These are phyloP conservation scores for Polylopha cassiicola DNA, from an alignment of 2,888 invertebrate species.

Conservation along the genomic window DNA sequence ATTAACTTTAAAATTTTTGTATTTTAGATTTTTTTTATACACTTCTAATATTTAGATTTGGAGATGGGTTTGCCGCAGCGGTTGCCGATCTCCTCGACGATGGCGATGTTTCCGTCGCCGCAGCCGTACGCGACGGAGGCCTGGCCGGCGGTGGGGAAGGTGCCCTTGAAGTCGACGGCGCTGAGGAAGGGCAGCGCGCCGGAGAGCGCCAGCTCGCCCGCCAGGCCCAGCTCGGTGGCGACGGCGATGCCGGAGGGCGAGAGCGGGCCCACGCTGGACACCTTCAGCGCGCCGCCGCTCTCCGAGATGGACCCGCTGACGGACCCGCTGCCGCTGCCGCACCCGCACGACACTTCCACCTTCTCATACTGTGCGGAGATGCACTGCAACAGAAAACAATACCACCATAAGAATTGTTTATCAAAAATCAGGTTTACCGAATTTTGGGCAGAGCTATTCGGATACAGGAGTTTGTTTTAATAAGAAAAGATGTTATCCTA, in stretches of 20 bases:
- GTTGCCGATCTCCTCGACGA: neutral
- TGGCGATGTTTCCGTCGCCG: slow-evolving; percentile 5
- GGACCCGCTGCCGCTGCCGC: neutral
- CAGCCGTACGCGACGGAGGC: slow-evolving; percentile 26
- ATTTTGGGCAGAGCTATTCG: neutral
- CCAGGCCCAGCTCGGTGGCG: slow-evolving; percentile 19
- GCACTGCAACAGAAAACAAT: neutral
- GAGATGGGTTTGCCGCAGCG: too few relatives aligned
- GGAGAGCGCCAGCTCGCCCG: slow-evolving; percentile 16
- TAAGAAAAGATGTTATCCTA: too few relatives aligned
- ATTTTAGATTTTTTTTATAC: too few relatives aligned
- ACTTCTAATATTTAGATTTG: too few relatives aligned
- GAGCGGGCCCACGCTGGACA: slow-evolving; percentile 11
- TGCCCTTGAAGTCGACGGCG: slow-evolving; percentile 32
- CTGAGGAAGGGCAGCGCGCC: slow-evolving; percentile 34
- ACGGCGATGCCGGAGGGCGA: slow-evolving; percentile 33
- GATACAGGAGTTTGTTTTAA: too few relatives aligned
- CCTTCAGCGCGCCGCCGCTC: slow-evolving; percentile 3
- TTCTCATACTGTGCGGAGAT: too few relatives aligned
- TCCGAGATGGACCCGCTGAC: slow-evolving; percentile 5
- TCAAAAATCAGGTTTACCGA: neutral
- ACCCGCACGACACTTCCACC: too few relatives aligned
- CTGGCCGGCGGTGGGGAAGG: slow-evolving; percentile 28
- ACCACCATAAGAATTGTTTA: neutral
- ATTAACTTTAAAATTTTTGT: too few relatives aligned